phyloP scores from a whole-genome alignment of 2,113 vertebrate genomes.

The Brienomyrus brachyistius region DNA sequence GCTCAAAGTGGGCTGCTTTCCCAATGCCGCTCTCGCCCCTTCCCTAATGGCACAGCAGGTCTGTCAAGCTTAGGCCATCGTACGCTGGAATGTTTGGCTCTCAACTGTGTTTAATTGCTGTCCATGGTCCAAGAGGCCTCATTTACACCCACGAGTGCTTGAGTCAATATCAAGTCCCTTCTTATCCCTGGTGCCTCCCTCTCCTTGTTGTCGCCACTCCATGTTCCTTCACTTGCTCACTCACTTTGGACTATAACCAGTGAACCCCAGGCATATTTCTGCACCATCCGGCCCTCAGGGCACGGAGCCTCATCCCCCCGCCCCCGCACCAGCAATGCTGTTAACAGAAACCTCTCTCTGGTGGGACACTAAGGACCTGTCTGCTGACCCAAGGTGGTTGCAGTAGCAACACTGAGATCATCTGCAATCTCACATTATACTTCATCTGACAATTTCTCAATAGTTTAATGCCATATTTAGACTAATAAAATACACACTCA shows the following conservation, averaged over 20 bases:
- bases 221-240: slow-evolving; percentile 4
- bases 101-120: not conserved
- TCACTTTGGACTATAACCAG: slow-evolving; percentile 29
- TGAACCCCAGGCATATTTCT: slow-evolving; percentile 3
- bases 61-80: not conserved
- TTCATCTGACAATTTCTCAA: not conserved
- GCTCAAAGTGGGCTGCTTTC: not conserved
- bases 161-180: not conserved
- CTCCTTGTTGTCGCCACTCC: not conserved
- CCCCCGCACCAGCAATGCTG: not conserved
- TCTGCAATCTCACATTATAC: not conserved
- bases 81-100: not conserved
- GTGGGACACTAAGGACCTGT: not conserved
- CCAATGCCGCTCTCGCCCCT: not conserved
- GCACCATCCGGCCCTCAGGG: not conserved
- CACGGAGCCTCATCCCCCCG: not conserved
- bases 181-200: not conserved
- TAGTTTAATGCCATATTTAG: not conserved
- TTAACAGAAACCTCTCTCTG: not conserved
- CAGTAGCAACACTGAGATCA: not conserved
- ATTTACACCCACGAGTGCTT: not conserved
- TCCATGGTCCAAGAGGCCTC: not conserved
- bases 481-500: not conserved
- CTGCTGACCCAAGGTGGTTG: not conserved
- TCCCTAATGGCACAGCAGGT: not conserved